phyloP scores from a whole-genome alignment of 64 coral and sea anemone species.

The Platygyra sinensis region DNA sequence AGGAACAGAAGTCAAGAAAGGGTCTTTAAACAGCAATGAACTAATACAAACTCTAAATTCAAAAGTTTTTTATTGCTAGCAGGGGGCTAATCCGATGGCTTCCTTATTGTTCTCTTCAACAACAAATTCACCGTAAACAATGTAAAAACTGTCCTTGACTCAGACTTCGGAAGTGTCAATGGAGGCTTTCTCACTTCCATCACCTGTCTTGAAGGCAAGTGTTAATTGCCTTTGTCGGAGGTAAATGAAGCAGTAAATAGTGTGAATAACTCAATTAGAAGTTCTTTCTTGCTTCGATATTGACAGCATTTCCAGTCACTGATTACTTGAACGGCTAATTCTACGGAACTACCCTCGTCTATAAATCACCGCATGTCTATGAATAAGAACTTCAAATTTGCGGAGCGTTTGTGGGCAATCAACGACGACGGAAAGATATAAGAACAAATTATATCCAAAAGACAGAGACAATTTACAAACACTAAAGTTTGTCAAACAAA shows the following conservation, averaged over 20 bases:
- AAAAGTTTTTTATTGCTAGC: background rate
- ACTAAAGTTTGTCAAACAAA: background rate
- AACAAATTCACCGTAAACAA: background rate
- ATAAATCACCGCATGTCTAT: too few species aligned
- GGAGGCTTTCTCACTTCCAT: background rate
- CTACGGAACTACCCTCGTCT: too few species aligned
- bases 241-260: background rate
- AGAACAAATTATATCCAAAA: background rate
- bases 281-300: background rate
- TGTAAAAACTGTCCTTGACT: background rate
- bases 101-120: background rate
- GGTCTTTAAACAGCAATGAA: slow-evolving; percentile 19
- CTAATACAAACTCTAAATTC: background rate
- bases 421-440: background rate
- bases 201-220: slow-evolving; percentile 1
- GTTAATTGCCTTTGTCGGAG: slow-evolving; percentile 11
- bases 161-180: background rate
- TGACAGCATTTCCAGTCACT: background rate
- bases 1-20: background rate
- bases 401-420: background rate
- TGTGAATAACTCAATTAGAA: background rate
- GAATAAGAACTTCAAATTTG: too few species aligned
- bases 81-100: slow-evolving; percentile 8
- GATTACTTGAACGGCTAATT: too few species aligned
- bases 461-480: background rate